Base-by-base conservation (phyloP, 1,140 invertebrate species). In the Phthorimaea operculella region DNA sequence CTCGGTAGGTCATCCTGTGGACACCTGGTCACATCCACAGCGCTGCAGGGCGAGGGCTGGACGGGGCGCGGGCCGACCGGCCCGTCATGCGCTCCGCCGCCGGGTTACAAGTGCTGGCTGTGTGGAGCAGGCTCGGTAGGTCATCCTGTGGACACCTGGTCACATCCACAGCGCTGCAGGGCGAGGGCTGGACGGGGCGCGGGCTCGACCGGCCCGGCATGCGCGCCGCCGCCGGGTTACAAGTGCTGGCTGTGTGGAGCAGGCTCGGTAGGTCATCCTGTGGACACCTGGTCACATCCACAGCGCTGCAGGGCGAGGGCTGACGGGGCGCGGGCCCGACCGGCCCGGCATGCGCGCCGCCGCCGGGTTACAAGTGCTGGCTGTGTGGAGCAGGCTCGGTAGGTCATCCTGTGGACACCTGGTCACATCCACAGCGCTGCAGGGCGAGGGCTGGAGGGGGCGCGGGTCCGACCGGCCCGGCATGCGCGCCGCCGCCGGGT, bases 221-320 rank as follows among this genome's bases (percentile, higher is more conserved):
- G 95, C 88, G 97, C 44, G 93, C 97, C 4, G 87, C 94, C 10
- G 97, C 97, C 90, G 96, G 95, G 33, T 94, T 96, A 75, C 96
- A 98, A 77, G 95, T 98, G 65, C 87, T 98, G 0, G 93, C 93
- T 12, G 96, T 98, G 88, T 99, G 97, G 97, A 95, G 92, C 50
- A 91, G 95, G 66, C 85, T 99, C 52, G 94, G 93, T 90, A 76
- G 87, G 48, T 55, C 9, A 14, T 47, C 16, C n/a, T 28, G 6
- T 28, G n/a, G 10, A 15, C n/a, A 6, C 1, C 54, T 84, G 34
- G 80, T 84, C 59, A 82, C 80, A 15, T 74, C 70, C 12, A 57
- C 64, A 8, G 80, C 79, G 14, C 60, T 83, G 8, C 78, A 81
- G 51, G 68, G 74, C 28, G 78, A 80, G 51, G 70, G 76, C 7